These are phyloP conservation scores for Harpagifer antarcticus DNA, from an alignment of 2,797 vertebrate species.

Conservation along the genomic window DNA sequence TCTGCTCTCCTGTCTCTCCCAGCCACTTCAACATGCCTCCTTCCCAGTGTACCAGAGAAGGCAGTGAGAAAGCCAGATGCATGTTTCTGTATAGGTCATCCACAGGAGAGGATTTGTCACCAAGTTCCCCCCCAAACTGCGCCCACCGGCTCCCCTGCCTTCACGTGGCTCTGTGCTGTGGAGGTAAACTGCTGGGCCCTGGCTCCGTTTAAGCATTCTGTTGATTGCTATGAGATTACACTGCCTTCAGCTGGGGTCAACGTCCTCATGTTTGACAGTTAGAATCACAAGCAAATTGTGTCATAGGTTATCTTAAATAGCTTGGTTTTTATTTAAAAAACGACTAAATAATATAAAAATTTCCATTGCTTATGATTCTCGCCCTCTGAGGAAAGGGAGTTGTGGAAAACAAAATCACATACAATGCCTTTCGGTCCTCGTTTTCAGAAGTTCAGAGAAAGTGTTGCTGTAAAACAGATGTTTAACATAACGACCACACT, in stretches of 20 bases:
- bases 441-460: slow-evolving; percentile 45
- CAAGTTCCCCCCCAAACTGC: not conserved
- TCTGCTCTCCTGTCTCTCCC: slow-evolving; percentile 50
- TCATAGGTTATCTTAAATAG: slow-evolving; percentile 29
- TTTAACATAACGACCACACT: slow-evolving; percentile 36
- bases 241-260: slow-evolving; percentile 80
- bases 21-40: slow-evolving; percentile 55
- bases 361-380: not conserved
- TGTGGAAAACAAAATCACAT: slow-evolving; percentile 39
- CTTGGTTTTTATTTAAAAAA: too few relatives aligned
- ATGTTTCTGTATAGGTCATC: slow-evolving; percentile 48
- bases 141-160: slow-evolving; percentile 12
- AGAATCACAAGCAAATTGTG: slow-evolving; percentile 84
- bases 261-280: slow-evolving; percentile 83
- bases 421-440: slow-evolving; percentile 33
- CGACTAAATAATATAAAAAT: too few relatives aligned
- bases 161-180: slow-evolving; percentile 21
- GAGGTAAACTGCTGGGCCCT: slow-evolving; percentile 54
- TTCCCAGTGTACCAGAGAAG: slow-evolving; percentile 45
- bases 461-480: slow-evolving; percentile 36
- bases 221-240: slow-evolving; percentile 77
- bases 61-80: slow-evolving; percentile 45
- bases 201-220: slow-evolving; percentile 65
- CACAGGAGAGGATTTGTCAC: slow-evolving; percentile 58
- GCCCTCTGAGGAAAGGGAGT: slow-evolving; percentile 25